Evolutionary conservation across 2,113 vertebrate genomes (phyloP).

Genomic region (Xiphorhynchus elegans): DNA sequence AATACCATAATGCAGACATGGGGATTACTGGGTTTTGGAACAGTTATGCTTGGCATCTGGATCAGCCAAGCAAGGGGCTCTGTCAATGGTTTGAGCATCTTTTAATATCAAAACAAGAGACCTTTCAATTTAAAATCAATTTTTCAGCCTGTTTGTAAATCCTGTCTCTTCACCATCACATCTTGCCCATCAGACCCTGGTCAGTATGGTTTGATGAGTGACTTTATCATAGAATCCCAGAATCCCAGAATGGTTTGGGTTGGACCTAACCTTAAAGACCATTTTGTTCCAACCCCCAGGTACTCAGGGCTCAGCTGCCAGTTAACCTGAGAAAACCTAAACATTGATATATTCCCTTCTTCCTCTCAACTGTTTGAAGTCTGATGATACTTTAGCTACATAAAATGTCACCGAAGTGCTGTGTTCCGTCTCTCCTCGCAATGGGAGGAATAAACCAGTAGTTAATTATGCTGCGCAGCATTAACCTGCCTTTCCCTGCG

Average conservation of each 20-base stretch:
- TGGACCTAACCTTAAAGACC: not conserved
- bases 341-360: not conserved
- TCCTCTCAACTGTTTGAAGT: not conserved
- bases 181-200: not conserved
- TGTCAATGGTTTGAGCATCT: rapidly evolving
- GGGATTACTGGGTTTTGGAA: not conserved
- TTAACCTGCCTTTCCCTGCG: not conserved
- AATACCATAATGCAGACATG: rapidly evolving
- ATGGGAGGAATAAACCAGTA: not conserved
- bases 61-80: not conserved
- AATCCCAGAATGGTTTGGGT: not conserved
- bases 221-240: not conserved
- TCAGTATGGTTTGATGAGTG: rapidly evolving
- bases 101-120: not conserved
- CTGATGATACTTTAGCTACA: not conserved
- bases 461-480: not conserved
- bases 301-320: rapidly evolving
- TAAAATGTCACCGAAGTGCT: not conserved
- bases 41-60: rapidly evolving
- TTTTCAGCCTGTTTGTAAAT: not conserved
- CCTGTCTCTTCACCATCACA: rapidly evolving
- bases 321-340: not conserved
- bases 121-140: not conserved
- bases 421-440: not conserved
- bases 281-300: not conserved